Evolutionary conservation across 2,113 vertebrate species (phyloP), one percentile per base, ranked within the genome.

Genomic region (Ciconia boyciana): DNA sequence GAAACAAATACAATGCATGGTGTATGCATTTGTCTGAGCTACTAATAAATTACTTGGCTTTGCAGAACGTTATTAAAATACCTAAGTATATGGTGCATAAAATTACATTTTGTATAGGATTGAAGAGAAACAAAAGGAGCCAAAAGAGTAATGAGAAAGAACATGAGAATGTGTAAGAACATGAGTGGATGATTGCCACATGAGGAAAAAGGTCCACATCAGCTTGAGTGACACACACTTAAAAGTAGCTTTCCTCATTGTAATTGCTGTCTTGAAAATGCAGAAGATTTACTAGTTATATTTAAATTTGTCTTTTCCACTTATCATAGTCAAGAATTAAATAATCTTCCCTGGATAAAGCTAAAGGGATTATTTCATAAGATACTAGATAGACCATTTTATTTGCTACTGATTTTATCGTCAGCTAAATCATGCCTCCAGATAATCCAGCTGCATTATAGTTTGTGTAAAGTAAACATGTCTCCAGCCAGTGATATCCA

Each of bases 41-140:
- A 66, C 82, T 44, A 88, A 84, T 65, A 80, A 70, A 88, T 89
- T 88, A 82, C 44, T 78, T 78, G 52, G 44, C 41, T 83, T 90
- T 96, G 19, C 43, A 75, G 44, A 92, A 76, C 0, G 1, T 46
- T 95, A 69, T 91, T 93, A 93, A 91, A 89, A 87, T 89, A 65
- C 12, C 48, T 84, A 43, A 72, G 57, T 92, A 92, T 91, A 95
- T 80, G 80, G n/a, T 89, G 81, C 93, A 97, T 95, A 97, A 94
- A 93, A 96, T 94, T 89, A 44, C 20, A 51, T 93, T 94, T 95
- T 84, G 46, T 72, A 34, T 36, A n/a, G 24, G 83, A 89, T 8
- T 72, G 43, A 75, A 80, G 43, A 82, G 44, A 86, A 92, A 87
- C 20, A 41, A 55, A 77, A 86, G 82, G 8, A 86, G 16, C 5